Evolutionary conservation across 2,888 invertebrate genomes (phyloP).

Genomic region (Tetragonisca angustula): DNA sequence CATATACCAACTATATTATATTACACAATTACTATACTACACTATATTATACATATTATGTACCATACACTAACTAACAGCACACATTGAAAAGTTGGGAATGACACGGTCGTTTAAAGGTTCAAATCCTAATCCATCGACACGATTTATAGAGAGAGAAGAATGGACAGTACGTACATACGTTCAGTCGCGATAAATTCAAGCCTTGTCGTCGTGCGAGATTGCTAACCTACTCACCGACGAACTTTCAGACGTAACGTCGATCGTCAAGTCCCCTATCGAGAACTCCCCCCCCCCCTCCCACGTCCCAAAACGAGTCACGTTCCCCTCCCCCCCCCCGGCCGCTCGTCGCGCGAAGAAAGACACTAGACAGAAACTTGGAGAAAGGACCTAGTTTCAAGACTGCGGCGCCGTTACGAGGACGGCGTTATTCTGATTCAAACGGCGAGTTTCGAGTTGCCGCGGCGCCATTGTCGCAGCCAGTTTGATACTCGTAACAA

Average conservation of each 20-base stretch:
- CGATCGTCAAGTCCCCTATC: background rate
- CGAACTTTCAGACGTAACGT: background rate
- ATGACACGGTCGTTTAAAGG: background rate
- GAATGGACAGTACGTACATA: background rate
- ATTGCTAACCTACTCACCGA: constrained; percentile 4
- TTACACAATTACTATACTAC: no score
- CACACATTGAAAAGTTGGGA: background rate
- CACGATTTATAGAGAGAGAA: background rate
- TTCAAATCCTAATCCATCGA: background rate
- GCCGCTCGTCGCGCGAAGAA: background rate
- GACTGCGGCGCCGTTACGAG: background rate
- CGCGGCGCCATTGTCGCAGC: background rate
- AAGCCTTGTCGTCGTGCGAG: background rate
- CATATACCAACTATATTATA: no score
- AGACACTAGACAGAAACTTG: background rate
- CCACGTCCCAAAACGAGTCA: background rate
- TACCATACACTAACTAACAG: no score
- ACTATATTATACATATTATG: no score
- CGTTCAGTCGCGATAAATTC: background rate
- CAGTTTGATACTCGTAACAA: background rate
- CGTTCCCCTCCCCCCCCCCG: background rate
- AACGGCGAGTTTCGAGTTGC: constrained; percentile 2
- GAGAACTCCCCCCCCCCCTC: background rate
- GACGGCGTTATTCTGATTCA: background rate
- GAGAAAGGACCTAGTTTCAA: background rate